Conservation (phyloP, 2,797 vertebrate species). For the Melanogrammus aeglefinus region DNA sequence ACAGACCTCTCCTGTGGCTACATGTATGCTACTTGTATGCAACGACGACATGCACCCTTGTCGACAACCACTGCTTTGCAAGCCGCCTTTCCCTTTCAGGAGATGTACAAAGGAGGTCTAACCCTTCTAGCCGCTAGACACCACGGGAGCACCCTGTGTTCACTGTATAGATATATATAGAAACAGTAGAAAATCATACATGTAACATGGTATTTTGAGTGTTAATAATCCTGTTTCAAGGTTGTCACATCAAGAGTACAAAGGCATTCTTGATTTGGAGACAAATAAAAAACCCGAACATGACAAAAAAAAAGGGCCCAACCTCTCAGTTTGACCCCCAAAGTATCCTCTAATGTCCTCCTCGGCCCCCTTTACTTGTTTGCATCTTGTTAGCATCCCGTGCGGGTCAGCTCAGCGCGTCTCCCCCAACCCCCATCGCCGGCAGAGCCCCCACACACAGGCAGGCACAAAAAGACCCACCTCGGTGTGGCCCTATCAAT, state of each 20-base stretch:
- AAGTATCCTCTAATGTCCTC: constrained; percentile 29
- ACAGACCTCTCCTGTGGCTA: constrained; percentile 72
- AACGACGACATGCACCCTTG: constrained; percentile 60
- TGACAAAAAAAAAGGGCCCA: not conserved
- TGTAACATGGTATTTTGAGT: not conserved
- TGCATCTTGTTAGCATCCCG: constrained; percentile 58
- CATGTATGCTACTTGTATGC: constrained; percentile 67
- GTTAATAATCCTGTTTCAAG: constrained; percentile 37
- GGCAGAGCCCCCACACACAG: constrained; percentile 69
- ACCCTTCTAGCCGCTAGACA: constrained; percentile 51
- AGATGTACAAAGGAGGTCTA: constrained; percentile 66
- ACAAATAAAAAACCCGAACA: not conserved
- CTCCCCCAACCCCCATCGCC: constrained; percentile 38
- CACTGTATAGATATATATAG: not conserved
- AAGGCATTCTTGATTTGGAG: constrained; percentile 7
- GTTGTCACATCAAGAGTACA: not conserved
- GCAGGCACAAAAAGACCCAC: constrained; percentile 74
- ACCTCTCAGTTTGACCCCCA: constrained; percentile 56
- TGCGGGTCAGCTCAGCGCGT: constrained; percentile 51
- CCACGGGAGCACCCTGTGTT: constrained; percentile 25
- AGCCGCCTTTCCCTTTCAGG: constrained; percentile 73
- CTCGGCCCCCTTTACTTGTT: constrained; percentile 40
- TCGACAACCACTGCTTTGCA: constrained; percentile 65
- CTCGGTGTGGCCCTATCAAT: constrained; percentile 77
- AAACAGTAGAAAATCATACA: not conserved